These are phyloP conservation scores for Scaeva pyrastri DNA, from an alignment of 2,888 invertebrate genomes.

Conservation along the genomic window DNA sequence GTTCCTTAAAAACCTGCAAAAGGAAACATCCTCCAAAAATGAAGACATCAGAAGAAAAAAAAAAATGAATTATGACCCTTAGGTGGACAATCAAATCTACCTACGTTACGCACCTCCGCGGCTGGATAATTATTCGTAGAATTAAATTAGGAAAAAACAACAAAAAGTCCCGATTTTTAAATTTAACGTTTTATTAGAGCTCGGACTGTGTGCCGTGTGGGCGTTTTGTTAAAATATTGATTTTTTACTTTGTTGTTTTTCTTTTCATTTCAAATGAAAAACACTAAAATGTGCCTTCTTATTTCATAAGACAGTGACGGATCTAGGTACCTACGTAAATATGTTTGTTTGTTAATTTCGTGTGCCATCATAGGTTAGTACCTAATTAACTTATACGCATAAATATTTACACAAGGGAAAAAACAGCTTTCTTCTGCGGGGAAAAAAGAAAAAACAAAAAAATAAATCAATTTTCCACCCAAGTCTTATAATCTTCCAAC, in stretches of 20 bases:
- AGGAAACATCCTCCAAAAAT: background rate
- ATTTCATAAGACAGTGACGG: constrained; percentile 28
- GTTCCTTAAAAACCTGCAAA: constrained; percentile 40
- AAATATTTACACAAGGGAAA: constrained; percentile 43
- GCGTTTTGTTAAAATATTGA: constrained; percentile 46
- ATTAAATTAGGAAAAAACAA: constrained; percentile 34
- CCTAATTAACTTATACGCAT: constrained; percentile 60
- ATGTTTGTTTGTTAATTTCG: constrained; percentile 57
- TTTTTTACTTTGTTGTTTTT: constrained; percentile 52
- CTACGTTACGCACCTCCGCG: background rate
- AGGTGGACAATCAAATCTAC: background rate
- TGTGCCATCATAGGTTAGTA: constrained; percentile 51
- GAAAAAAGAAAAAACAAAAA: constrained; percentile 16
- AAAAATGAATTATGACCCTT: constrained; percentile 60
- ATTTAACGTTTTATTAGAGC: constrained; percentile 38
- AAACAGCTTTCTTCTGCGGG: background rate
- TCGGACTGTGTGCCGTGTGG: background rate
- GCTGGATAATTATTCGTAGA: constrained; percentile 21
- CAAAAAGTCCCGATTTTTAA: background rate
- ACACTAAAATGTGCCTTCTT: constrained; percentile 39
- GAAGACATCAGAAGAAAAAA: constrained; percentile 15
- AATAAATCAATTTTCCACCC: constrained; percentile 31
- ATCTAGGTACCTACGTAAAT: no score
- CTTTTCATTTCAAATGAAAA: constrained; percentile 1
- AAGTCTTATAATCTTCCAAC: constrained; percentile 26